Conservation (phyloP, 2,113 vertebrate species). For the Hyperoodon ampullatus region DNA sequence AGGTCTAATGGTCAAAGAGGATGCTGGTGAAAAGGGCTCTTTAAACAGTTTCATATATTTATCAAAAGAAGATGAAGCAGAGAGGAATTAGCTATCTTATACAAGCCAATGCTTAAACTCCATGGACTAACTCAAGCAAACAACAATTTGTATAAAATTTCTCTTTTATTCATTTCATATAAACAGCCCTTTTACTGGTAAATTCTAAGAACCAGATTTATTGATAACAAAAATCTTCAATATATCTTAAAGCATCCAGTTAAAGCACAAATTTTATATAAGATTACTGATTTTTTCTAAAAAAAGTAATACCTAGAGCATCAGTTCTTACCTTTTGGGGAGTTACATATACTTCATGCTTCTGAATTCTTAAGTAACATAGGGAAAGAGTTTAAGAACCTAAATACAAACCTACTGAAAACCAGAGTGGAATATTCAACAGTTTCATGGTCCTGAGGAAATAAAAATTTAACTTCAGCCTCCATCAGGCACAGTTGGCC, state of each 20-base stretch:
- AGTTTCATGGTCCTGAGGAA: not conserved
- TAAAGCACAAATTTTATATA: slow-evolving; percentile 10
- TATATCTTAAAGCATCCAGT: not conserved
- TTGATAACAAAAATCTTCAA: not conserved
- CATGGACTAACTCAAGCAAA: not conserved
- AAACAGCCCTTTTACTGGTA: not conserved
- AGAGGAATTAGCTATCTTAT: not conserved
- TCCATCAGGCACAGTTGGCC: not conserved
- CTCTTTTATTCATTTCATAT: not conserved
- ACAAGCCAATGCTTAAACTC: not conserved
- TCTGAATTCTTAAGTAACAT: not conserved
- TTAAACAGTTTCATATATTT: not conserved
- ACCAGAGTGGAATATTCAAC: not conserved
- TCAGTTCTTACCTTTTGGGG: not conserved
- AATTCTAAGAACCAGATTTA: not conserved
- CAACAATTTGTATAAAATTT: not conserved
- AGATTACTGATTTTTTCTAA: not conserved
- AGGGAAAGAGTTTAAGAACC: not conserved
- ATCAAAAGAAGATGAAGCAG: slow-evolving; percentile 16
- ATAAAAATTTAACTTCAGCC: not conserved
- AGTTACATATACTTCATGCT: not conserved
- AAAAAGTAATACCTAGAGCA: not conserved
- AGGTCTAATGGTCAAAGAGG: not conserved
- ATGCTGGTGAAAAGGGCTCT: not conserved
- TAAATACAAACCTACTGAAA: not conserved